Evolutionary conservation across 2,113 vertebrate genomes (phyloP).

Genomic region (Dipodomys merriami): DNA sequence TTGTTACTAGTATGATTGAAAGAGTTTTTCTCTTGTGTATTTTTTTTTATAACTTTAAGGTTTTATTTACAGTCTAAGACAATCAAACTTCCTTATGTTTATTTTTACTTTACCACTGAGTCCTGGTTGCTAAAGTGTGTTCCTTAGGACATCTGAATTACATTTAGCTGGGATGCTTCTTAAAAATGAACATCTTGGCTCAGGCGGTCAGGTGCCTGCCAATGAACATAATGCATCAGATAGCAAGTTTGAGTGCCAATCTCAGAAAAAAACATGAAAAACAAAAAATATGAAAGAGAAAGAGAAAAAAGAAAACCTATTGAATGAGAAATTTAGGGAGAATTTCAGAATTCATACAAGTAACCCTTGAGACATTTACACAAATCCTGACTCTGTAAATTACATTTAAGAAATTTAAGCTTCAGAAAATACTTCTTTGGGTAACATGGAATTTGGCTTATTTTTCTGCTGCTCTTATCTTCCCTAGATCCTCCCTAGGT

Average conservation of each 20-base stretch:
- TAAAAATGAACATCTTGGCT: not conserved
- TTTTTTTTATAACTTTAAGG: conserved; percentile 29
- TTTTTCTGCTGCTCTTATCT: not conserved
- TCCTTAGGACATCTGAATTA: conserved; percentile 41
- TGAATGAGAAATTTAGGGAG: not conserved
- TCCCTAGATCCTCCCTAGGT: too few relatives aligned
- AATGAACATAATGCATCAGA: too few relatives aligned
- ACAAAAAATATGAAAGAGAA: too few relatives aligned
- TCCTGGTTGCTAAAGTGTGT: not conserved
- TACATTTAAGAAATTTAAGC: not conserved
- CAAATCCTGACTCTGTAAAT: not conserved
- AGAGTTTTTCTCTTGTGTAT: not conserved
- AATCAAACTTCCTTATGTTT: not conserved
- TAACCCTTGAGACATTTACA: not conserved
- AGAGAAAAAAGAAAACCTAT: not conserved
- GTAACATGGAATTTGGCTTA: not conserved
- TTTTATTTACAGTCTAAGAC: conserved; percentile 31
- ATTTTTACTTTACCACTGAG: conserved; percentile 24
- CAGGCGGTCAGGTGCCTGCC: too few relatives aligned
- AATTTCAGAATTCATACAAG: not conserved
- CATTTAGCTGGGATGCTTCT: not conserved
- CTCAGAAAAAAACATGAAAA: too few relatives aligned
- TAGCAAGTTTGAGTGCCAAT: too few relatives aligned
- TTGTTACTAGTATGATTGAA: not conserved
- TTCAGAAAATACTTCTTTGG: not conserved